These are phyloP conservation scores for Pantherophis guttatus DNA, from an alignment of 2,113 vertebrate genomes.

Conservation along the genomic window DNA sequence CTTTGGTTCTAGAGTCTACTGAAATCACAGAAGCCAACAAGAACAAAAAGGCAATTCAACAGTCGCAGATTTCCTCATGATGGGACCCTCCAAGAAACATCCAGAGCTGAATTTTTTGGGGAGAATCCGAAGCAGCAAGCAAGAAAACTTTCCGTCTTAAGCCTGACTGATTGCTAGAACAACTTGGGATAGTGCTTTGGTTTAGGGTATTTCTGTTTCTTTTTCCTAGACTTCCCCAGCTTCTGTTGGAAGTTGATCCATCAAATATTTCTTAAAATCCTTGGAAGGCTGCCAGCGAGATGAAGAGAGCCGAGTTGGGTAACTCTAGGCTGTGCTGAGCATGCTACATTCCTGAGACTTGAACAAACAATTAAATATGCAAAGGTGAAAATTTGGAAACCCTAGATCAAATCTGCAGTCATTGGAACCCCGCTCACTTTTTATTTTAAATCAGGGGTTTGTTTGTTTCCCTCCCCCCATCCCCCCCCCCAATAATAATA, in stretches of 20 bases:
- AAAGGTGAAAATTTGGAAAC: not conserved
- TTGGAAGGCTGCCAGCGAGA: not conserved
- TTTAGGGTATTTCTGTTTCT: not conserved
- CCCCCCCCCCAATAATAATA: conserved; percentile 32
- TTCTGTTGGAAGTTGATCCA: not conserved
- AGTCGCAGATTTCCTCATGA: not conserved
- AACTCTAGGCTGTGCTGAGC: not conserved
- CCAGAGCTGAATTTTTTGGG: not conserved
- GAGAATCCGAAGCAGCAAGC: not conserved
- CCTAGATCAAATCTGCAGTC: not conserved
- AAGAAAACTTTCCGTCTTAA: not conserved
- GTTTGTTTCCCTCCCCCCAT: conserved; percentile 4
- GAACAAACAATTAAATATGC: not conserved
- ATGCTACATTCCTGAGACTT: not conserved
- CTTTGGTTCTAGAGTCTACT: not conserved
- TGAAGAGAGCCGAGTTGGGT: not conserved
- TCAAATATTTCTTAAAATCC: not conserved
- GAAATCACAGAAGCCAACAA: not conserved
- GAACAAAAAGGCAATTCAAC: not conserved
- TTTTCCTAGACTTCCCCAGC: not conserved
- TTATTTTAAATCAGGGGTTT: not conserved
- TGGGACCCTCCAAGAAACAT: not conserved
- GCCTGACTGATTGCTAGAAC: not conserved
- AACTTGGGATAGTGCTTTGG: not conserved
- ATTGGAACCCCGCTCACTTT: not conserved